Conservation (phyloP, 2,797 vertebrate genomes). For the Orestias chungarensis region DNA sequence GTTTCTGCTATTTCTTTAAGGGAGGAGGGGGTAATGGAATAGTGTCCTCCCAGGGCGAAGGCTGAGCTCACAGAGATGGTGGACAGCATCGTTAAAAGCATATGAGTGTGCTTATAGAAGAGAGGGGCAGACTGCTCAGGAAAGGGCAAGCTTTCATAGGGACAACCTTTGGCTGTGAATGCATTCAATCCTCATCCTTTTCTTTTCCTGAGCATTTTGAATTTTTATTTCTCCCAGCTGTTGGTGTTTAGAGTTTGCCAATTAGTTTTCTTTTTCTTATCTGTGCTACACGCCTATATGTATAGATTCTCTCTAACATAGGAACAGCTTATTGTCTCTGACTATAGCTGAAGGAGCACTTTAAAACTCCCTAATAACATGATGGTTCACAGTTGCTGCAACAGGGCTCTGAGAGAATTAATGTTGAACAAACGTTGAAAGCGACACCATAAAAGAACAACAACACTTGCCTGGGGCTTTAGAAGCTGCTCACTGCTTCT, state of each 20-base stretch:
- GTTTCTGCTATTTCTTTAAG: conserved; percentile 43
- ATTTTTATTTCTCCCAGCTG: conserved; percentile 23
- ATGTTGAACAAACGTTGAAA: conserved; percentile 70
- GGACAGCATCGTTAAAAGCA: conserved; percentile 73
- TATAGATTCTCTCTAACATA: conserved; percentile 10
- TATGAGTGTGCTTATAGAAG: conserved; percentile 56
- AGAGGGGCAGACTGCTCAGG: conserved; percentile 54
- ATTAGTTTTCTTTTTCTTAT: conserved; percentile 12
- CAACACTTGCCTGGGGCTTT: conserved; percentile 61
- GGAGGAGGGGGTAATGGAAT: conserved; percentile 54
- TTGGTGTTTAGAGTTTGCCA: conserved; percentile 48
- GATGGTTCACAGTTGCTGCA: conserved; percentile 55
- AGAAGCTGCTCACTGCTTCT: conserved; percentile 52
- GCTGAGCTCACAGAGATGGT: conserved; percentile 43
- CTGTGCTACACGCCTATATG: not conserved
- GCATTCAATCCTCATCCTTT: conserved; percentile 68
- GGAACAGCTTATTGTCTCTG: conserved; percentile 40
- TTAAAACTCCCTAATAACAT: conserved; percentile 75
- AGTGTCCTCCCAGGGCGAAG: conserved; percentile 60
- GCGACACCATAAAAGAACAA: conserved; percentile 74
- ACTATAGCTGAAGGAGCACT: conserved; percentile 66
- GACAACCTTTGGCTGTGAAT: conserved; percentile 66
- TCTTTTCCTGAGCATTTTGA: conserved; percentile 51
- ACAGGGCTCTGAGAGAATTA: conserved; percentile 50
- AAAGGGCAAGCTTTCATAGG: conserved; percentile 73